phyloP scores from a whole-genome alignment of 2,113 vertebrate genomes.

The Gopherus flavomarginatus region DNA sequence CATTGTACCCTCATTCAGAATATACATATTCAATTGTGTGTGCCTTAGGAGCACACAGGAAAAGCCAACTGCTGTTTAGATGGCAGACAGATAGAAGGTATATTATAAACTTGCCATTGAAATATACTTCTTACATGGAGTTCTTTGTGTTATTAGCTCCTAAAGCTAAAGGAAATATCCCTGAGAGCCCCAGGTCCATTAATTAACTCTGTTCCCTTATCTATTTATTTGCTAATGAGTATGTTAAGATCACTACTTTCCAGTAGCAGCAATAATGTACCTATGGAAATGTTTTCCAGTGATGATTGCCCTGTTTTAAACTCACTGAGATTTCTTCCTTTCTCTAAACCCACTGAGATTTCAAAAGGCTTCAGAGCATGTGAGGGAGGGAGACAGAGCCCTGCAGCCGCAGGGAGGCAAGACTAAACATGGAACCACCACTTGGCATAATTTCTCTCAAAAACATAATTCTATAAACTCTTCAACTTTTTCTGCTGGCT shows the following conservation, averaged over 20 bases:
- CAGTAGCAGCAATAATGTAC: fast-evolving
- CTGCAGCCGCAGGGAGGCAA: not conserved
- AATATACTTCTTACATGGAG: fast-evolving
- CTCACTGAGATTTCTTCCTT: not conserved
- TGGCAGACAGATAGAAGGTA: not conserved
- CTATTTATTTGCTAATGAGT: not conserved
- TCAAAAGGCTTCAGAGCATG: not conserved
- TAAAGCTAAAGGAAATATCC: fast-evolving
- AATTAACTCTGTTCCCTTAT: not conserved
- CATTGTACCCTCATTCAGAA: fast-evolving
- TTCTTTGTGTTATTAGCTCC: not conserved
- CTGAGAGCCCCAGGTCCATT: not conserved
- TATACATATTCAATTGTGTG: fast-evolving
- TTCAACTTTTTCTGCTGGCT: not conserved
- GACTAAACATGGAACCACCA: not conserved
- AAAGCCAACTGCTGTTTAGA: not conserved
- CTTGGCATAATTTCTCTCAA: not conserved
- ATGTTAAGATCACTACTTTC: not conserved
- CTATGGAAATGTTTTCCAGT: not conserved
- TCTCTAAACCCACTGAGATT: not conserved
- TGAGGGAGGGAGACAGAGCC: not conserved
- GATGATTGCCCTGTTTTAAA: not conserved
- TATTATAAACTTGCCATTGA: not conserved
- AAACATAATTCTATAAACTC: not conserved
- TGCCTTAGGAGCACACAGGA: not conserved